phyloP scores from a whole-genome alignment of 1,140 invertebrate species.

The Listronotus bonariensis region DNA sequence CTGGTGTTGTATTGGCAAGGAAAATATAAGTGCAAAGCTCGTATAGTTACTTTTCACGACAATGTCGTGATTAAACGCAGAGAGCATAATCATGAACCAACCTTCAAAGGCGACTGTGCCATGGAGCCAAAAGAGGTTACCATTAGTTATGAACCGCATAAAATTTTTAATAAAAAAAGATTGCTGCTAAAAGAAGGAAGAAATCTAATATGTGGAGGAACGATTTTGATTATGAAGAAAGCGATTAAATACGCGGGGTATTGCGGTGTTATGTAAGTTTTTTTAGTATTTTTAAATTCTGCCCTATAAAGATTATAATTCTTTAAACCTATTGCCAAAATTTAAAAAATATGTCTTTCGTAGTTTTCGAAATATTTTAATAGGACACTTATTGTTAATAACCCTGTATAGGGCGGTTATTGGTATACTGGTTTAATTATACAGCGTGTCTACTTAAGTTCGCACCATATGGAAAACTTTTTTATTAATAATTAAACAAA shows the following conservation, averaged over 20 bases:
- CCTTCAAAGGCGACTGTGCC: slow-evolving; percentile 26
- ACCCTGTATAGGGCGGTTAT: too few relatives aligned
- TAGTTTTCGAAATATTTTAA: too few relatives aligned
- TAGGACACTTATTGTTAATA: too few relatives aligned
- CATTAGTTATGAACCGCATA: slow-evolving; percentile 11
- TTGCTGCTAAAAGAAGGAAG: neutral
- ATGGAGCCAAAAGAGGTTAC: slow-evolving; percentile 8
- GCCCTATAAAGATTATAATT: too few relatives aligned
- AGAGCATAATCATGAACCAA: slow-evolving; percentile 39
- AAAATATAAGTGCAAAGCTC: slow-evolving; percentile 45
- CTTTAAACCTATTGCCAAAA: too few relatives aligned
- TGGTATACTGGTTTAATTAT: too few relatives aligned
- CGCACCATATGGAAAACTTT: too few relatives aligned
- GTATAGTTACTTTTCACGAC: slow-evolving; percentile 37
- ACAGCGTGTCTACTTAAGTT: too few relatives aligned
- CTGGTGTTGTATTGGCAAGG: slow-evolving; percentile 44
- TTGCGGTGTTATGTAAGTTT: too few relatives aligned
- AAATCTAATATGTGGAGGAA: neutral
- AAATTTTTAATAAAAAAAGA: slow-evolving; percentile 2
- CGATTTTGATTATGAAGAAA: neutral
- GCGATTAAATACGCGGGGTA: neutral
- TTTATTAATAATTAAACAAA: too few relatives aligned
- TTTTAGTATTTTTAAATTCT: too few relatives aligned
- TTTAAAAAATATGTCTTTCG: too few relatives aligned
- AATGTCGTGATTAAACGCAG: slow-evolving; percentile 37